Base-by-base conservation (phyloP, 92 coral and sea anemone species). In the Parazoanthus atlanticus region DNA sequence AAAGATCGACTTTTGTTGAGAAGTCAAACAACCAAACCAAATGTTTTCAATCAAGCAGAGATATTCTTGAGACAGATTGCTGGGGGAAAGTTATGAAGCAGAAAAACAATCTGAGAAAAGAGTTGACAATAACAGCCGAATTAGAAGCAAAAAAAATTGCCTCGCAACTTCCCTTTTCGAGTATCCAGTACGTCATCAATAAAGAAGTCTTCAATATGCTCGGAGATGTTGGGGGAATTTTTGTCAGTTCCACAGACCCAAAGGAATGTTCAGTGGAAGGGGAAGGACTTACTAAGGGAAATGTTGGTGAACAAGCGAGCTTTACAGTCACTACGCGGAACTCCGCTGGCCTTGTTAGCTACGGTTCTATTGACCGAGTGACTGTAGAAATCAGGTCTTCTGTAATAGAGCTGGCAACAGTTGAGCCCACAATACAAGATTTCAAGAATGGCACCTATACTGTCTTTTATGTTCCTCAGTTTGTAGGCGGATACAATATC, bases 211-310 rank as follows among this genome's bases (percentile, higher is more conserved):
- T 84, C 30, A 47, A 70, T 52, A 31, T 46, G 78, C 67, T 84
- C 2, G 87, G 87, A 84, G 78, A 84, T 23, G 52, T 84, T 16
- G 87, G 87, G 8, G 19, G 78, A 84, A 72, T 84, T 74, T 41
- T 54, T 36, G 77, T 84, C 13, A 84, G 87, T 54, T 70, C 87
- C 6, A 84, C 87, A n/a, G 87, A 84, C 38, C 87, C 87, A 3
- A 84, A 69, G 61, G 36, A 72, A 8, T 84, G 87, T 29, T 28
- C 65, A 12, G 87, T 84, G 36, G 61, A 84, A 15, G 87, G 87
- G 6, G 58, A 70, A 15, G 87, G 87, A 3, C n/a, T 84, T 40
- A 74, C 16, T 1, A 26, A 16, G 31, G 87, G 32, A n/a, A 69
- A 11, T 21, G 87, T 84, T 8, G 87, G 87, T 31, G 78, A 40